Percentiles rank a stretch among this genome's conserved stretches.
These are phyloP conservation scores for Pseudomugil gertrudae DNA, from an alignment of 2,797 vertebrate species.

Conservation along the genomic window DNA sequence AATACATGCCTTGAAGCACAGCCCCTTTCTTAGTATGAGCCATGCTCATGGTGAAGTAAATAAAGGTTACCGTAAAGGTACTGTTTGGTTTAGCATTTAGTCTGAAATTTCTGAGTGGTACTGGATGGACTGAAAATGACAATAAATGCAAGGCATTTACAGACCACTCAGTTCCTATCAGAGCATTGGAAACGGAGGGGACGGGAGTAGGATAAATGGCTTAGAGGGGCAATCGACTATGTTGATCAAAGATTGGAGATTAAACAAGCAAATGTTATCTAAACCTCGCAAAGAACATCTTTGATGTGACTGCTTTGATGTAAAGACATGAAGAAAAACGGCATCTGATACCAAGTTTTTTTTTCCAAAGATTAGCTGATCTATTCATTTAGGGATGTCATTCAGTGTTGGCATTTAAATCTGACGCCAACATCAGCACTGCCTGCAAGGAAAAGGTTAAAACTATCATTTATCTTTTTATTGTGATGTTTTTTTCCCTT, in stretches of 20 bases:
- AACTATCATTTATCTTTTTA: constrained; percentile 9
- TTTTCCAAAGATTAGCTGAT: constrained; percentile 2
- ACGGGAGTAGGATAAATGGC: constrained; percentile 11
- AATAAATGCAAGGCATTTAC: constrained; percentile 22
- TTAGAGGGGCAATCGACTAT: constrained; percentile 26
- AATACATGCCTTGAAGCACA: neutral
- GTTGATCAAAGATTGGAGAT: constrained; percentile 41
- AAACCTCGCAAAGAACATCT: constrained; percentile 35
- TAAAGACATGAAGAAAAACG: constrained; percentile 11
- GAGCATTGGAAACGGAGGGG: constrained; percentile 11
- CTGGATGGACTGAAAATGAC: constrained; percentile 26
- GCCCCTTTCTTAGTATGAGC: neutral
- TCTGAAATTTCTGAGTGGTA: constrained; percentile 17
- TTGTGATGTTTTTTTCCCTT: constrained; percentile 12
- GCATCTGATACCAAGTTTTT: constrained; percentile 20
- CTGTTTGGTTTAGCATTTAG: constrained; percentile 9
- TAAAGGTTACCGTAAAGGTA: constrained; percentile 28
- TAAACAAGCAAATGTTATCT: constrained; percentile 24
- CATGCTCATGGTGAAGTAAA: neutral
- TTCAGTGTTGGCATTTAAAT: constrained; percentile 22
- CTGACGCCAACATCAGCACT: neutral
- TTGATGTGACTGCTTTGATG: constrained; percentile 35
- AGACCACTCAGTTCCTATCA: constrained; percentile 2
- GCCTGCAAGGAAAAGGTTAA: constrained; percentile 25
- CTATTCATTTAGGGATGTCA: constrained; percentile 1